Evolutionary conservation across 2,888 invertebrate genomes (phyloP).

Genomic region (Blastobasis lacticolella): DNA sequence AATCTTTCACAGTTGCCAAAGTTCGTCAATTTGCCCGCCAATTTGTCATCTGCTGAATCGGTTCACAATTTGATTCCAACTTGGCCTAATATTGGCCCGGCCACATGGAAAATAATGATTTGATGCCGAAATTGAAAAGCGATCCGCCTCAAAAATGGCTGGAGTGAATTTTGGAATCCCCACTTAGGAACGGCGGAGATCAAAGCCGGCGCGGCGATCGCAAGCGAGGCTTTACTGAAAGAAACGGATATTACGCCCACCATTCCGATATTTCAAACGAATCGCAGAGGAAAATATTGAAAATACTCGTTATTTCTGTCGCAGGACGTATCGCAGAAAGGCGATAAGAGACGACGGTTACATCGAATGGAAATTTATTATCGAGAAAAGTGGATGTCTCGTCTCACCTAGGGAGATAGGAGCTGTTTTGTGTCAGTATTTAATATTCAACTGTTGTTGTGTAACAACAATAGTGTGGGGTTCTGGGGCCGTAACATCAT

Average conservation of each 20-base stretch:
- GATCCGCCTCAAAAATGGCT: slow-evolving; percentile 1
- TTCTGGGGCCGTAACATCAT: too few species aligned
- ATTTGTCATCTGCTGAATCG: not conserved
- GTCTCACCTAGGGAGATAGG: too few species aligned
- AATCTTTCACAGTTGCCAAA: too few species aligned
- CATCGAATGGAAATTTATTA: too few species aligned
- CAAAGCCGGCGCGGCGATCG: not conserved
- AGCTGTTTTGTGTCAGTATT: too few species aligned
- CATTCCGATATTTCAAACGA: not conserved
- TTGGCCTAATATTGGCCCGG: not conserved
- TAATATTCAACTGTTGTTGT: too few species aligned
- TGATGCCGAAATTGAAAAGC: slow-evolving; percentile 1
- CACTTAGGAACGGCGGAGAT: not conserved
- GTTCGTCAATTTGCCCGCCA: too few species aligned
- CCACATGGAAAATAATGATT: slow-evolving; percentile 1
- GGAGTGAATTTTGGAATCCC: not conserved
- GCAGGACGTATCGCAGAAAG: too few species aligned
- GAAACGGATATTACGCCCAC: not conserved
- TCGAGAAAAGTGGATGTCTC: too few species aligned
- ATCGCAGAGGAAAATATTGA: not conserved
- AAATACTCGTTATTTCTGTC: not conserved
- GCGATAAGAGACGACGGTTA: too few species aligned
- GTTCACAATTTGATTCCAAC: not conserved
- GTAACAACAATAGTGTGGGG: too few species aligned
- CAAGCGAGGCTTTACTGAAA: not conserved